Percentiles rank a stretch among this genome's conserved stretches.
These are phyloP conservation scores for Cheilosia urbana DNA, from an alignment of 2,888 invertebrate genomes.

Conservation along the genomic window DNA sequence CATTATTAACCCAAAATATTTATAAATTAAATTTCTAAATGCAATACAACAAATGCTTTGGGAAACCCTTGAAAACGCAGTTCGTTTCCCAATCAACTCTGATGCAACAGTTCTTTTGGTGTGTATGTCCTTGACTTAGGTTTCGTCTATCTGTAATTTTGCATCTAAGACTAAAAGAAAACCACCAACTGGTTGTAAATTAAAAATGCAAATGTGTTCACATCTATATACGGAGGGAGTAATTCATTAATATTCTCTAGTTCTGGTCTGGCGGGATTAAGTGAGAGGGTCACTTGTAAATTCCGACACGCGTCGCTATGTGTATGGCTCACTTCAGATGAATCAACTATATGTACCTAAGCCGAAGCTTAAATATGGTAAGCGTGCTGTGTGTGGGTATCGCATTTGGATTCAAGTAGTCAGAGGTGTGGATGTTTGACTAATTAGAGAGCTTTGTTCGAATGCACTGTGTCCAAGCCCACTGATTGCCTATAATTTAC, in stretches of 20 bases:
- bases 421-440: constrained; percentile 47
- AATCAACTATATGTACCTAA: constrained; percentile 44
- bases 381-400: constrained; percentile 37
- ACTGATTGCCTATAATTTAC: constrained; percentile 17
- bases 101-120: constrained; percentile 24
- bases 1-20: constrained; percentile 34
- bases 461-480: constrained; percentile 25
- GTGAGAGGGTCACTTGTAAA: constrained; percentile 19
- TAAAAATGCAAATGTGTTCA: constrained; percentile 36
- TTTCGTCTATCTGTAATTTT: neutral
- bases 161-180: neutral
- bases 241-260: constrained; percentile 57
- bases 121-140: constrained; percentile 41
- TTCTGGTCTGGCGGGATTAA: constrained; percentile 1
- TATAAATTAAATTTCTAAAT: neutral
- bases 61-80: constrained; percentile 25
- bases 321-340: constrained; percentile 35
- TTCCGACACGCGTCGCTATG: constrained; percentile 53
- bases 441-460: constrained; percentile 57
- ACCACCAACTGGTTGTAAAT: constrained; percentile 39
- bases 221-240: constrained; percentile 9
- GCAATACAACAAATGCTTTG: neutral
- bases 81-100: constrained; percentile 23
- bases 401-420: constrained; percentile 44
- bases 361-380: constrained; percentile 40